Evolutionary conservation across 2,888 invertebrate species (phyloP).

Genomic region (Cremastinae sp.): DNA sequence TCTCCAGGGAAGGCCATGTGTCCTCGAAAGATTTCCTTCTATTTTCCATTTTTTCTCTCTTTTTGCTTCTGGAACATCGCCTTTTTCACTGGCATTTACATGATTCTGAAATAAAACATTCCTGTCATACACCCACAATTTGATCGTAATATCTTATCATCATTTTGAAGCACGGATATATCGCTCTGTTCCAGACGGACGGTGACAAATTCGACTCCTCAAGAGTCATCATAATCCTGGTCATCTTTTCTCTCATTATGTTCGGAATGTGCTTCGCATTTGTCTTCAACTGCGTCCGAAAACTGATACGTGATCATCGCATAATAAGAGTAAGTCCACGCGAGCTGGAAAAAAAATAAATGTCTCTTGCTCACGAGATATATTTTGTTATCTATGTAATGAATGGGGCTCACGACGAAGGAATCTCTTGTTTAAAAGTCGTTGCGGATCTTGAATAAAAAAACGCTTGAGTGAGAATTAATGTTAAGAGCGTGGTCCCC

Average conservation of each 20-base stretch:
- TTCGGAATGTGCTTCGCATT: conserved; percentile 94
- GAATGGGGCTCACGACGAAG: too few species aligned
- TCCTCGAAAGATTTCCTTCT: conserved; percentile 25
- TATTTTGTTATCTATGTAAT: too few species aligned
- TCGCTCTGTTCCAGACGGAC: conserved; percentile 68
- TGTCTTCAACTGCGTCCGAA: conserved; percentile 92
- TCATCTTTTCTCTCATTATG: conserved; percentile 92
- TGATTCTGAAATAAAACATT: too few species aligned
- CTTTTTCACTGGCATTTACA: background rate
- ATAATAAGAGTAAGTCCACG: conserved; percentile 88
- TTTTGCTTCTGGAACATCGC: background rate
- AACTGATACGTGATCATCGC: conserved; percentile 92
- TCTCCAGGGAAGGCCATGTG: conserved; percentile 38
- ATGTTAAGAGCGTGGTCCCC: background rate
- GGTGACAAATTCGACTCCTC: conserved; percentile 80
- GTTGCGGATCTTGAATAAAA: too few species aligned
- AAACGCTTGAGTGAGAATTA: background rate
- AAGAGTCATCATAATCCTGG: conserved; percentile 92
- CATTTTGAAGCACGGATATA: background rate
- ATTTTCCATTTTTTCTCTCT: background rate
- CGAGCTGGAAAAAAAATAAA: background rate
- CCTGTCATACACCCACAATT: too few species aligned
- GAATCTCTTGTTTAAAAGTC: too few species aligned
- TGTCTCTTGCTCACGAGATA: too few species aligned
- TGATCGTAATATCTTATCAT: too few species aligned